Evolutionary conservation across 2,888 invertebrate genomes (phyloP), one percentile per base, ranked within the genome.

Genomic region (Campoplex capitator): DNA sequence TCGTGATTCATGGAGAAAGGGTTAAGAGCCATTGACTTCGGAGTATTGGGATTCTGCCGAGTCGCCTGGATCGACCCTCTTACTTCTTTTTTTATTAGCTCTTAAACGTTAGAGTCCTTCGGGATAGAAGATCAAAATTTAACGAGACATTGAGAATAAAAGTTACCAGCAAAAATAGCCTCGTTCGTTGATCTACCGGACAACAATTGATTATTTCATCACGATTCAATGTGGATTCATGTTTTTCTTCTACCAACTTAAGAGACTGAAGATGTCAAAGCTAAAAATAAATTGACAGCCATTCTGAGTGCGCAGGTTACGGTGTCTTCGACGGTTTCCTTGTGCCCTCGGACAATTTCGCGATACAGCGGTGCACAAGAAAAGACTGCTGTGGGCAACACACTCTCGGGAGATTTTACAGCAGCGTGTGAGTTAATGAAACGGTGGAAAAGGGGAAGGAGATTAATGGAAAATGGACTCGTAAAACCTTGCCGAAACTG

Each of bases 11-110:
- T 9, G 51, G 62, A 4, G 28, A 71, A 32, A 48, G 18, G 62
- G 32, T 81, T 56, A 13, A 85, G 62, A 67, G 79, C 67, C 76
- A 51, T 79, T 56, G 51, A 68, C 68, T 71, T 81, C 38, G 81
- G 74, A 83, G 75, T 9, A 70, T 85, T 78, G 76, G 51, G 70
- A 70, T 38, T 70, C 65, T 73, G 58, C 77, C 56, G 67, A 45
- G 54, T 75, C 75, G 16, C 70, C 54, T 56, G 56, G 38, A 79
- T 80, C 70, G 48, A 67, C 32, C 75, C 83, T 48, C 68, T 62
- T 74, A 73, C 70, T 71, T 68, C 84, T 89, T 90, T 68, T 85
- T 89, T 90, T 90, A 90, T 91, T 87, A 88, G 82, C 68, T 81
- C 85, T 85, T 56, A 65, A 67, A 78, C 84, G 87, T 89, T 88